These are phyloP conservation scores for Neoaliturus tenellus DNA, from an alignment of 2,888 invertebrate species.

Conservation along the genomic window DNA sequence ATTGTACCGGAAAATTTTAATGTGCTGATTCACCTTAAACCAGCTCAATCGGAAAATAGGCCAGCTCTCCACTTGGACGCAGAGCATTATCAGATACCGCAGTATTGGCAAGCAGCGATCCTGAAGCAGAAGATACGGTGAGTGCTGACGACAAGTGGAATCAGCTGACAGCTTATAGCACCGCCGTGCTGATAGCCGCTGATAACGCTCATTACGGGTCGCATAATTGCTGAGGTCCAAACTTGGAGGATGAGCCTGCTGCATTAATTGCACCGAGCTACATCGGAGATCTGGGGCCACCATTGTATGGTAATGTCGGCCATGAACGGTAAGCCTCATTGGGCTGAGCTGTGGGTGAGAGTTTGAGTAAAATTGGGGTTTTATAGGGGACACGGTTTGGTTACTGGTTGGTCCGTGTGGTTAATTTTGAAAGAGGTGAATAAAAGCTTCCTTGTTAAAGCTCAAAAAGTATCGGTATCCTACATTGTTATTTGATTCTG, in stretches of 20 bases:
- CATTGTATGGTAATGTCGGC: constrained; percentile 2
- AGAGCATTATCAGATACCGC: not conserved
- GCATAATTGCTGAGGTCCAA: constrained; percentile 1
- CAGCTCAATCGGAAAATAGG: too few relatives aligned
- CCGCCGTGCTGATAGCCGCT: not conserved
- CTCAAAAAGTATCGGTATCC: too few relatives aligned
- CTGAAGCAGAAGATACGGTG: not conserved
- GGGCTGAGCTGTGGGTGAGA: not conserved
- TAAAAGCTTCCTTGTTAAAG: too few relatives aligned
- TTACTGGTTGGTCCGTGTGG: not conserved
- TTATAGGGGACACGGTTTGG: not conserved
- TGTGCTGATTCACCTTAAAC: too few relatives aligned
- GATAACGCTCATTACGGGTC: constrained; percentile 12
- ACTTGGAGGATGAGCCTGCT: constrained; percentile 6
- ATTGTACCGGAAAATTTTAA: too few relatives aligned
- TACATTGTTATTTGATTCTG: too few relatives aligned
- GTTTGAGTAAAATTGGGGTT: not conserved
- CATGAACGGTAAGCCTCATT: not conserved
- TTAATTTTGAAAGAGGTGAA: not conserved
- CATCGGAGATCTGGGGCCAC: not conserved
- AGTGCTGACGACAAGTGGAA: not conserved
- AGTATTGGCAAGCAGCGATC: not conserved
- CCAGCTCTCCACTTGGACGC: too few relatives aligned
- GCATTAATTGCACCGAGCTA: constrained; percentile 18
- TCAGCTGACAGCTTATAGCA: not conserved